Conservation (phyloP, 2,888 invertebrate genomes). For the Girardia tigrina region DNA sequence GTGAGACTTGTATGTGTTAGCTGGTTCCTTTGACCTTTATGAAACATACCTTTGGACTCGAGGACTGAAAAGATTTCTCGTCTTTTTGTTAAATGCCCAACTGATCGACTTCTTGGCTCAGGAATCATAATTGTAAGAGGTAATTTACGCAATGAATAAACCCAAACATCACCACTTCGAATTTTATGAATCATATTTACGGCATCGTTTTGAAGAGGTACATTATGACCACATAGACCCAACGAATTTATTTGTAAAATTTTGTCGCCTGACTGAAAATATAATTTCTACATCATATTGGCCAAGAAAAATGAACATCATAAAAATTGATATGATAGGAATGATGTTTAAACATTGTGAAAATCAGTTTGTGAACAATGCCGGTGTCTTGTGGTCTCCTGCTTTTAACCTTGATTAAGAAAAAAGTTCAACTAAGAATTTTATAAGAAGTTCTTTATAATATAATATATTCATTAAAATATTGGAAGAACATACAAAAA, state of each 20-base stretch:
- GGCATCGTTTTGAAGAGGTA: not conserved
- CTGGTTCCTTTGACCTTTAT: conserved; percentile 16
- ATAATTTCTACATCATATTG: too few species aligned
- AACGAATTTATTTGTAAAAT: not conserved
- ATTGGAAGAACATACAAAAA: too few species aligned
- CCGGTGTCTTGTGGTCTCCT: too few species aligned
- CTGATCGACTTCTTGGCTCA: not conserved
- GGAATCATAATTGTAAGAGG: not conserved
- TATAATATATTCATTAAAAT: too few species aligned
- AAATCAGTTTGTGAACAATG: too few species aligned
- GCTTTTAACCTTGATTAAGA: too few species aligned
- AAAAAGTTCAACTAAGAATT: too few species aligned
- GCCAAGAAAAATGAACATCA: too few species aligned
- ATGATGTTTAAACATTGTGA: too few species aligned
- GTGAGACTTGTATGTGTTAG: conserved; percentile 1
- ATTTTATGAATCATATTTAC: not conserved
- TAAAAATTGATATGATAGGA: too few species aligned
- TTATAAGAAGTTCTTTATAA: too few species aligned
- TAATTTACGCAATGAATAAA: not conserved
- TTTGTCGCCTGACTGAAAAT: not conserved
- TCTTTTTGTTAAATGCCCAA: not conserved
- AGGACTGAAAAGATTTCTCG: not conserved
- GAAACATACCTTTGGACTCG: conserved; percentile 5
- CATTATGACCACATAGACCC: not conserved
- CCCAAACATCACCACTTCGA: not conserved